Conservation (phyloP, 30 jellyfish, hydroid and myxozoan species). For the Hydractinia symbiolongicarpus region DNA sequence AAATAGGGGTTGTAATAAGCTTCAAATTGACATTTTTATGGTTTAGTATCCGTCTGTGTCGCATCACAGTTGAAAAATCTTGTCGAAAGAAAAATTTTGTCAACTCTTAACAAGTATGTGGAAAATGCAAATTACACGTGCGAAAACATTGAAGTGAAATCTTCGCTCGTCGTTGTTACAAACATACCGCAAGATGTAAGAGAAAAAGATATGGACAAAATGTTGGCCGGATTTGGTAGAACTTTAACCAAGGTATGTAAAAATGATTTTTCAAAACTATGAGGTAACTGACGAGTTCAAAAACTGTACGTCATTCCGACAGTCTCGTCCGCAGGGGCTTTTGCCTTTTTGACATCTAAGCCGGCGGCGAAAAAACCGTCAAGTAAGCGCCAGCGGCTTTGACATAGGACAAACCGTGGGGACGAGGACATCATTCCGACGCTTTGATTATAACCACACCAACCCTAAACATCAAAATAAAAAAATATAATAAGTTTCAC, state of each 20-base stretch:
- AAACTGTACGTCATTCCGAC: too few relatives aligned
- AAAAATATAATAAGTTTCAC: too few relatives aligned
- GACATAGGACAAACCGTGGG: too few relatives aligned
- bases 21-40: too few relatives aligned
- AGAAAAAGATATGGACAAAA: conserved; percentile 1
- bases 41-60: conserved; percentile 6
- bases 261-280: not conserved
- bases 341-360: too few relatives aligned
- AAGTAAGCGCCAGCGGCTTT: too few relatives aligned
- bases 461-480: too few relatives aligned
- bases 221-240: conserved; percentile 16
- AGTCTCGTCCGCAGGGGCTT: too few relatives aligned
- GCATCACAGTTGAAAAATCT: conserved; percentile 3
- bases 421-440: too few relatives aligned
- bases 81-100: conserved; percentile 1
- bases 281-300: not conserved
- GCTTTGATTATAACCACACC: too few relatives aligned
- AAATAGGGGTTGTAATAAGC: too few relatives aligned
- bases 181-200: conserved; percentile 11
- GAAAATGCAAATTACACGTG: not conserved
- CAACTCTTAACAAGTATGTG: not conserved
- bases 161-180: conserved; percentile 17
- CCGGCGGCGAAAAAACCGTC: too few relatives aligned
- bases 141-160: conserved; percentile 14
- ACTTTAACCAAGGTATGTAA: conserved; percentile 17